phyloP scores from a whole-genome alignment of 2,797 vertebrate species.

The Pteronotus mesoamericanus region DNA sequence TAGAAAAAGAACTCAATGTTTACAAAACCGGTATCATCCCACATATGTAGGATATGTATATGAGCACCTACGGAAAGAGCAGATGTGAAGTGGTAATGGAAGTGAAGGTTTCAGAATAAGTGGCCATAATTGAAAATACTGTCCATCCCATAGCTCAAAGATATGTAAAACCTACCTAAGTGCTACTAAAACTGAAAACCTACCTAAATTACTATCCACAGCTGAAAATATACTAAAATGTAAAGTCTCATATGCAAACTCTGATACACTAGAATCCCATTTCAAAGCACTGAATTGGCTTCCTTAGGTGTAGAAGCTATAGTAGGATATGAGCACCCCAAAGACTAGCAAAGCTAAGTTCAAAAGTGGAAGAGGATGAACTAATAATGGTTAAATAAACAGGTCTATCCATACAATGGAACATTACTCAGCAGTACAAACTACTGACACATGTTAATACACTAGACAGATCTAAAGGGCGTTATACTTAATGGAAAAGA shows the following conservation, averaged over 20 bases:
- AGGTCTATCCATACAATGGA: background rate
- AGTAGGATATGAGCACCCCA: background rate
- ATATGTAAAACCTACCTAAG: background rate
- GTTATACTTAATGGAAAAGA: background rate
- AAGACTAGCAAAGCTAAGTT: background rate
- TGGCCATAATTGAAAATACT: background rate
- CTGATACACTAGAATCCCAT: background rate
- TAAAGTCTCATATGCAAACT: background rate
- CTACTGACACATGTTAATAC: background rate
- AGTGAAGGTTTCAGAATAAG: background rate
- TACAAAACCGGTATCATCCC: background rate
- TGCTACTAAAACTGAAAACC: background rate
- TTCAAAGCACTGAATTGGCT: background rate
- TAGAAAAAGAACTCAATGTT: background rate
- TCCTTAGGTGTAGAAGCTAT: background rate
- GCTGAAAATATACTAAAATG: background rate
- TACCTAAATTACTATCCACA: background rate
- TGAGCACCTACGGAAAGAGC: background rate
- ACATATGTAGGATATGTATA: background rate
- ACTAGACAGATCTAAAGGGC: background rate
- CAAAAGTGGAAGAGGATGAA: background rate
- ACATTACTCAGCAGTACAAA: background rate
- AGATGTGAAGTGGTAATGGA: background rate
- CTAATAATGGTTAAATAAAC: constrained; percentile 10
- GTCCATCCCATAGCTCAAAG: background rate